Percentiles rank a stretch among this genome's conserved stretches.
Conservation (phyloP, 2,888 invertebrate species). For the Rhingia campestris region DNA sequence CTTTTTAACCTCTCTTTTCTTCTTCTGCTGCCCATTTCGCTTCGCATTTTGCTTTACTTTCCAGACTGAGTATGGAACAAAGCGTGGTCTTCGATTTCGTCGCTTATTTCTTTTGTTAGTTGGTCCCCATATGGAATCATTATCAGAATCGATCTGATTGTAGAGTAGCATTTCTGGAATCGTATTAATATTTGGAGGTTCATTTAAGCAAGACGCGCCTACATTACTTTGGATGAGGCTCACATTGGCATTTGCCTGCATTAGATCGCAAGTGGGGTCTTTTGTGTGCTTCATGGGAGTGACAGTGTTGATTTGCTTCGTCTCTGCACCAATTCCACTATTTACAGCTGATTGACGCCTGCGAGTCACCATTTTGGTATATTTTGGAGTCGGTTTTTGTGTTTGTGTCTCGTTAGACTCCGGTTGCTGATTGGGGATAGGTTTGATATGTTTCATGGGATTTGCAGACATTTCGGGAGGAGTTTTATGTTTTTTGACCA, state of each 20-base stretch:
- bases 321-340: constrained; percentile 23
- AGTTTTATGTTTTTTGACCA: too few relatives aligned
- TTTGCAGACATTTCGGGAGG: not conserved
- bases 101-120: too few relatives aligned
- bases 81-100: not conserved
- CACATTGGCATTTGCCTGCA: constrained; percentile 43
- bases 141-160: too few relatives aligned
- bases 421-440: not conserved
- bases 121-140: too few relatives aligned
- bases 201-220: constrained; percentile 46
- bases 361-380: not conserved
- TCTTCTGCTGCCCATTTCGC: too few relatives aligned
- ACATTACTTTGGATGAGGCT: constrained; percentile 46
- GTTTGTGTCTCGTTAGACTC: not conserved
- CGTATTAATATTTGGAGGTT: not conserved
- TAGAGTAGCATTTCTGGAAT: too few relatives aligned
- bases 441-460: not conserved
- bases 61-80: constrained; percentile 53
- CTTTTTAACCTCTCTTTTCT: too few relatives aligned
- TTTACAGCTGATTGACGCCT: constrained; percentile 2
- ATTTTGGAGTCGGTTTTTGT: not conserved
- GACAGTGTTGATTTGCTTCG: constrained; percentile 73
- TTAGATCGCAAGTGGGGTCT: constrained; percentile 50
- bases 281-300: constrained; percentile 69
- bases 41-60: constrained; percentile 13